Conservation (phyloP, 2,797 vertebrate genomes). For the Spinus olivaceus region DNA sequence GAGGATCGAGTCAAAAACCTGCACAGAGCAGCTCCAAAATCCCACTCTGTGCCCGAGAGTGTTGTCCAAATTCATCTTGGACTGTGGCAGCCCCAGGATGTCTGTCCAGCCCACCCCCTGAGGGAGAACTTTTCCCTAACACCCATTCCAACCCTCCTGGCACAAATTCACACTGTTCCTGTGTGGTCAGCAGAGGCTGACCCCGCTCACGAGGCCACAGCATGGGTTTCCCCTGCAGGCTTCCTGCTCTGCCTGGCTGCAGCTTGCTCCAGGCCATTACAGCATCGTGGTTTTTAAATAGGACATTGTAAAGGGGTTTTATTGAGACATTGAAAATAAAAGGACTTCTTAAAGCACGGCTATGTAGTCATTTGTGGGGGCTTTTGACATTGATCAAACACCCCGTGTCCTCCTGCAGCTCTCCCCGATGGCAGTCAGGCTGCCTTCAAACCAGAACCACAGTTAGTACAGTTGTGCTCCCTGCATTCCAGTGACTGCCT, state of each 20-base stretch:
- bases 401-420: background rate
- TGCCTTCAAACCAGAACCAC: background rate
- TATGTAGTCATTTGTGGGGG: accelerated
- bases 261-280: background rate
- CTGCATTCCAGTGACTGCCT: background rate
- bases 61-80: background rate
- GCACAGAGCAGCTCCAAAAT: background rate
- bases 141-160: background rate
- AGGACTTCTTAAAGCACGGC: background rate
- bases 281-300: accelerated
- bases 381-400: accelerated
- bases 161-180: background rate
- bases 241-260: background rate
- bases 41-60: accelerated
- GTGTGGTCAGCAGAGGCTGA: background rate
- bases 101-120: background rate
- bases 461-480: background rate
- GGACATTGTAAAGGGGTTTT: accelerated
- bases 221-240: background rate
- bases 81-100: background rate
- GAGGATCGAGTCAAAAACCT: background rate
- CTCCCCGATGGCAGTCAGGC: background rate
- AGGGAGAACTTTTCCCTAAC: background rate
- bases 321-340: background rate
- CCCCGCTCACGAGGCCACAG: accelerated